phyloP scores from a whole-genome alignment of 2,888 invertebrate genomes.

The Pristionchus exspectatus region DNA sequence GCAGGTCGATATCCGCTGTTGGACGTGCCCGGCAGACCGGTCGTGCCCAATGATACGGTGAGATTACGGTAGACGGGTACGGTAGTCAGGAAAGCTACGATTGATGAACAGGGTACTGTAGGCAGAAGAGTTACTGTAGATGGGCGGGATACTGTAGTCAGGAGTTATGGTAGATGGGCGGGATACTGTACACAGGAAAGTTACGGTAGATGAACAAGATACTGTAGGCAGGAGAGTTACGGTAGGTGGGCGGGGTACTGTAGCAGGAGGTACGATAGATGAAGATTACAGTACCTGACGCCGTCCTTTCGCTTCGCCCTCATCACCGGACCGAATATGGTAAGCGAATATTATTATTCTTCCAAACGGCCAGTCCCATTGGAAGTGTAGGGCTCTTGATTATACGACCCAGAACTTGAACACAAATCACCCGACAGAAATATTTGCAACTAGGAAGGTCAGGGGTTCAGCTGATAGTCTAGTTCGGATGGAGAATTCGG shows the following conservation, averaged over 20 bases:
- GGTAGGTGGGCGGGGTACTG: not conserved
- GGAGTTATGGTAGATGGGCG: too few species aligned
- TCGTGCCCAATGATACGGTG: slow-evolving; percentile 89
- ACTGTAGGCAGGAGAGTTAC: not conserved
- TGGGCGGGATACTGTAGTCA: too few species aligned
- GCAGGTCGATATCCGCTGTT: slow-evolving; percentile 90
- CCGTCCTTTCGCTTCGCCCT: slow-evolving; percentile 88
- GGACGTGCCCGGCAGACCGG: slow-evolving; percentile 84
- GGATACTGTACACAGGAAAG: too few species aligned
- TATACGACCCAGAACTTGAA: not conserved
- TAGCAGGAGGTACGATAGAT: not conserved
- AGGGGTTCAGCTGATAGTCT: too few species aligned
- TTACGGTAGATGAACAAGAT: too few species aligned
- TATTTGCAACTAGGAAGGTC: too few species aligned
- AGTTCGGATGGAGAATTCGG: too few species aligned
- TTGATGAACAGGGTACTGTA: too few species aligned
- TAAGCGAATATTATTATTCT: slow-evolving; percentile 34
- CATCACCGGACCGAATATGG: slow-evolving; percentile 94
- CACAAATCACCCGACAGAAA: not conserved
- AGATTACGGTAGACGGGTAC: too few species aligned
- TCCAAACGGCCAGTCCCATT: not conserved
- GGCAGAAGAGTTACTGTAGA: too few species aligned
- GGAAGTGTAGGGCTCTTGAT: too few species aligned
- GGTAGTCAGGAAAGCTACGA: too few species aligned
- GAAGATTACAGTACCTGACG: slow-evolving; percentile 82